Evolutionary conservation across 2,113 vertebrate species (phyloP), one percentile per base, ranked within the genome.

Genomic region (Xyrauchen texanus): DNA sequence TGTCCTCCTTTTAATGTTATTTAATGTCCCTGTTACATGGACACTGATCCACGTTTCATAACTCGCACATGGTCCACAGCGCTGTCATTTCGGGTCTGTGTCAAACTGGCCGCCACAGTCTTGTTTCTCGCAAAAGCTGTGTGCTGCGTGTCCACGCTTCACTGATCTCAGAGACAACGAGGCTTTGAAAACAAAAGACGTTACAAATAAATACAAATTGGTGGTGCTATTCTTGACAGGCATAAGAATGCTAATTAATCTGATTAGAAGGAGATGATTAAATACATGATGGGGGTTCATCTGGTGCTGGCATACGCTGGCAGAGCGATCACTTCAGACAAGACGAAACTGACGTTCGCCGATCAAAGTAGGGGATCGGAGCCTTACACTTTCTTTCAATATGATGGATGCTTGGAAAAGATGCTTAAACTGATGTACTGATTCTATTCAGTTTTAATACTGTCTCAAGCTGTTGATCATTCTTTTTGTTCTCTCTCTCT

Each of bases 231-330:
- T 82, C 80, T 69, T 85, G 86, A 90, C 87, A 77, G 88, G 80
- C 83, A 81, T 83, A 87, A 60, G 52, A 83, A 85, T 82, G 83
- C 85, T 88, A 90, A 92, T 91, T 92, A 89, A 91, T 90, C 84
- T 87, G 87, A 90, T 91, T 90, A 90, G 79, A 85, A 88, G 34
- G 82, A 90, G 78, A 88, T 77, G 88, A 92, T 90, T 88, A 89
- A 88, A 88, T 84, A 62, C 75, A 86, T 57, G 46, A 83, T 86
- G 68, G 84, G 86, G 86, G 85, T 88, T 88, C 82, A 85, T 34
- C 21, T 34, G 6, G 5, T 83, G 80, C 87, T 69, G 70, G 67
- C 57, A 45, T 53, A 21, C 53, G 52, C 45, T 68, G 51, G 63
- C 7, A 4, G 15, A 66, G 78, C 45, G 6, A 77, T 78, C 72